Percentiles rank a stretch among this genome's conserved stretches.
phyloP scores from a whole-genome alignment of 2,888 invertebrate genomes.

The Drosophila percnosoma region DNA sequence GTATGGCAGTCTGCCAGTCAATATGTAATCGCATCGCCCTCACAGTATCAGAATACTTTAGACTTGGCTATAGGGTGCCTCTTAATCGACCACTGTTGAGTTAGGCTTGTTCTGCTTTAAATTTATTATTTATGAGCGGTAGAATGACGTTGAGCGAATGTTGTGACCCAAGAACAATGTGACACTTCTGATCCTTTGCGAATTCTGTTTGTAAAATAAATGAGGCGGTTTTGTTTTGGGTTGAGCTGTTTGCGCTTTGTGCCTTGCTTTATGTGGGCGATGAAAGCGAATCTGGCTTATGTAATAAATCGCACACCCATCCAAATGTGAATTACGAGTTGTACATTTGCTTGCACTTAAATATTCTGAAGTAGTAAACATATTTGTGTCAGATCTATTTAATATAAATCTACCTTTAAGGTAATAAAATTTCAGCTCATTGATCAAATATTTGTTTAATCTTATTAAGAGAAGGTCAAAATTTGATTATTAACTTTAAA shows the following conservation, averaged over 20 bases:
- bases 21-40: background rate
- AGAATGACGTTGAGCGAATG: conserved; percentile 35
- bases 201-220: conserved; percentile 36
- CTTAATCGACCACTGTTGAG: background rate
- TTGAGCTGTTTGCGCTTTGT: conserved; percentile 15
- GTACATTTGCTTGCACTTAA: background rate
- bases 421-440: background rate
- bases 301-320: conserved; percentile 8
- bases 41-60: background rate
- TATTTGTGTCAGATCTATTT: background rate
- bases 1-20: background rate
- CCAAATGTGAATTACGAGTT: conserved; percentile 1
- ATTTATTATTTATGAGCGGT: conserved; percentile 63
- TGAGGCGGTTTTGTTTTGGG: conserved; percentile 13
- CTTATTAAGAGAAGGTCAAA: background rate
- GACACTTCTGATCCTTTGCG: conserved; percentile 37
- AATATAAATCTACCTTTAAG: background rate
- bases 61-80: background rate
- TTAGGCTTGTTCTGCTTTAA: conserved; percentile 5
- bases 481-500: background rate
- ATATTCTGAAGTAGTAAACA: background rate
- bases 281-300: conserved; percentile 26
- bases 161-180: conserved; percentile 19
- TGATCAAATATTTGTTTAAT: background rate
- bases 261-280: conserved; percentile 3